A percentile compares a stretch with the other conserved stretches of the same genome.
Conservation (phyloP, 1,140 invertebrate genomes). For the Drosophila arizonae region DNA sequence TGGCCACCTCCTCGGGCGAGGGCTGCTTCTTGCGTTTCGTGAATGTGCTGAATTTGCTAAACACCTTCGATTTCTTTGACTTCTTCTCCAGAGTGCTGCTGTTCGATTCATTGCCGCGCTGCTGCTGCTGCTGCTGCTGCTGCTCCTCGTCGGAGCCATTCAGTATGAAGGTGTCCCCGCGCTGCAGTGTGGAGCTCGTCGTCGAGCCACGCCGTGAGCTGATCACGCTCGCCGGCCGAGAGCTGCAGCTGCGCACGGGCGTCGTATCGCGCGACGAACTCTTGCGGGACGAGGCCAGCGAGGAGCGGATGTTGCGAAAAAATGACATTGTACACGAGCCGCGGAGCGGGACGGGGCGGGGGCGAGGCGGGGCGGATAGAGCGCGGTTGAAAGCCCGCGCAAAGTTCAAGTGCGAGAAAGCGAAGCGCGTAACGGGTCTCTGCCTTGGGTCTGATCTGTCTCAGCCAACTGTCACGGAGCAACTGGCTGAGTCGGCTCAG, state of each 20-base stretch:
- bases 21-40: conserved; percentile 79
- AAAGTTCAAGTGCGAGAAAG: background rate
- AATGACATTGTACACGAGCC: conserved; percentile 65
- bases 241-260: conserved; percentile 58
- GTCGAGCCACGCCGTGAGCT: conserved; percentile 66
- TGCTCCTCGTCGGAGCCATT: conserved; percentile 57
- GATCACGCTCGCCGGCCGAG: conserved; percentile 70
- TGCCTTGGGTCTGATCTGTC: conserved; percentile 16
- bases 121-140: conserved; percentile 10
- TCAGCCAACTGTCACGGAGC: conserved; percentile 64
- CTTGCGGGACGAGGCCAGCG: conserved; percentile 70
- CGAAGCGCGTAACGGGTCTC: background rate
- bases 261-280: conserved; percentile 77
- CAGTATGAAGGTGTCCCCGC: conserved; percentile 77
- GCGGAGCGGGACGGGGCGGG: background rate
- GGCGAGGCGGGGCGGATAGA: too few relatives aligned
- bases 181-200: conserved; percentile 64
- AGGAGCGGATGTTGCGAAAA: conserved; percentile 78
- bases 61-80: conserved; percentile 78
- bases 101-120: conserved; percentile 48
- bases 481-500: conserved; percentile 56
- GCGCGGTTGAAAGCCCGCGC: background rate
- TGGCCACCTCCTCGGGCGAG: conserved; percentile 58
- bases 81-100: conserved; percentile 75
- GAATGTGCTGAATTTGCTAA: conserved; percentile 78